A percentile compares a stretch with the other conserved stretches of the same genome.
phyloP scores from a whole-genome alignment of 2,113 vertebrate genomes.

The Hassar affinis region DNA sequence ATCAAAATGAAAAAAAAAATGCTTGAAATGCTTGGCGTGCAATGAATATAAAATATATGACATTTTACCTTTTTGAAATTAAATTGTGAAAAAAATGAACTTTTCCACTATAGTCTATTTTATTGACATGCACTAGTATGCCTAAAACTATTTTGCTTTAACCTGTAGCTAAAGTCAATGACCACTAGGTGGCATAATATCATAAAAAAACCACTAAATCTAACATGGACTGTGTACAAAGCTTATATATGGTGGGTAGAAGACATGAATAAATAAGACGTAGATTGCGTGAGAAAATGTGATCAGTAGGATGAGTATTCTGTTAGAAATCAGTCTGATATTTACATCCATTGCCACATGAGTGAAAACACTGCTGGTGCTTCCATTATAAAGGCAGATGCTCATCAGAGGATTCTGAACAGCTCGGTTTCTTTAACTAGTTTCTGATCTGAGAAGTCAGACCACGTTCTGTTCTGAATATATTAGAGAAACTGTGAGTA shows the following conservation, averaged over 20 bases:
- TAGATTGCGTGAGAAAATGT: neutral
- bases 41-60: too few relatives aligned
- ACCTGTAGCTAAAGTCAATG: neutral
- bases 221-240: too few relatives aligned
- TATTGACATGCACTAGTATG: too few relatives aligned
- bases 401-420: neutral
- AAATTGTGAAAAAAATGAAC: too few relatives aligned
- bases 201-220: neutral
- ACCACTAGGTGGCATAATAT: constrained; percentile 46
- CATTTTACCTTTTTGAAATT: too few relatives aligned
- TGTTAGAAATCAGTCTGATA: neutral
- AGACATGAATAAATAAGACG: neutral
- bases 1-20: too few relatives aligned
- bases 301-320: neutral
- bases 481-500: neutral
- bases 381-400: neutral
- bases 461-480: neutral
- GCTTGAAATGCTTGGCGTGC: too few relatives aligned
- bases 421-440: neutral
- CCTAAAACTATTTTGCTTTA: too few relatives aligned
- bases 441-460: neutral
- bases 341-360: neutral
- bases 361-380: neutral
- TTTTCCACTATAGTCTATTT: too few relatives aligned
- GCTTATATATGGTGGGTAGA: neutral